Base-by-base conservation (phyloP, 2,113 vertebrate species). In the Nettapus auritus region DNA sequence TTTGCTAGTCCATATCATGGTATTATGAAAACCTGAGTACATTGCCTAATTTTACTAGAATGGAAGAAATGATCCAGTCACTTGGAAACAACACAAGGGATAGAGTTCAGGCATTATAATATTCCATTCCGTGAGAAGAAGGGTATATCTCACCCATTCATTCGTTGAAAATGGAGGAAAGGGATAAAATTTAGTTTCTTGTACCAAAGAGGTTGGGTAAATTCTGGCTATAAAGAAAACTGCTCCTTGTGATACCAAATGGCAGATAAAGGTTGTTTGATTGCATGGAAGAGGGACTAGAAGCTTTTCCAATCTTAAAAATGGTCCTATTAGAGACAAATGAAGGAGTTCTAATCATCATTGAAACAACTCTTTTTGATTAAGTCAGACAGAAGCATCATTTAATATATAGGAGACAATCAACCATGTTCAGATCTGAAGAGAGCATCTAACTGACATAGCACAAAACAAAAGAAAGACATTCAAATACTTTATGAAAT, bases 291-390 rank as follows among this genome's bases (percentile, higher is more conserved):
- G 88, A 97, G 56, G n/a, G 56, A 78, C 33, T 94, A 93, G 88
- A 62, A 88, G 74, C 23, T 86, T 88, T 92, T 88, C 80, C 40
- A 82, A 28, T 92, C 79, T 90, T 66, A 81, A 69, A 93, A 94
- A 93, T 1, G 2, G 57, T 82, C 70, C 44, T 94, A 56, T 91
- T 93, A 66, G 62, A 82, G 80, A 92, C 44, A 94, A 88, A 86
- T 86, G 64, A 88, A 76, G 48, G 77, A 20, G 50, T 93, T 88
- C 44, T 88, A 79, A 75, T 86, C 77, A 91, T 93, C 77, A 88
- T 11, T 90, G 92, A 90, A 93, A 31, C 42, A 94, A 66, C 25
- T 93, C 28, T 88, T 96, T 94, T 84, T 93, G 76, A 88, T 93
- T 93, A 93, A 92, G 77, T 90, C 69, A 82, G 93, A 88, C 63